Evolutionary conservation across 35 echinoderm and acorn worm genomes (phyloP).

Genomic region (Patiria miniata): DNA sequence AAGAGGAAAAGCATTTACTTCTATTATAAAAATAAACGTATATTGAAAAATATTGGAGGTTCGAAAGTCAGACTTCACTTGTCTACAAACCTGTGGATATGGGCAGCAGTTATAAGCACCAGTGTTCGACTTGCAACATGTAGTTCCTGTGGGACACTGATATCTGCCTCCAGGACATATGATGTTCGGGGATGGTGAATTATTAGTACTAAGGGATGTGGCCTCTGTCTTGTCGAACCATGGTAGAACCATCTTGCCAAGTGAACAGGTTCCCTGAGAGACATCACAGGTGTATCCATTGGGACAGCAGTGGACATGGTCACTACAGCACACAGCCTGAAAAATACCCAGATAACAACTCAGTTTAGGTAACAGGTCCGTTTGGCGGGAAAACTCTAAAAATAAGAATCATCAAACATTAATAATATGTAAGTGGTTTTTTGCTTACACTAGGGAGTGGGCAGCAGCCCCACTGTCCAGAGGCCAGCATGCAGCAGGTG

Average conservation of each 20-base stretch:
- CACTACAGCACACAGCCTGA: constrained; percentile 81
- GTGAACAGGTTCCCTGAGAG: constrained; percentile 47
- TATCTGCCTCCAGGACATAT: constrained; percentile 31
- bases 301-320: constrained; percentile 73
- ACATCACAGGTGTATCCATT: constrained; percentile 73
- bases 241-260: constrained; percentile 37
- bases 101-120: constrained; percentile 41
- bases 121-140: constrained; percentile 27
- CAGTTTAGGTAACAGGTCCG: no score
- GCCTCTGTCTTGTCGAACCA: constrained; percentile 32
- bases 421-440: no score
- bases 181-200: not conserved
- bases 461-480: not conserved
- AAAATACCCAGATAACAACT: constrained; percentile 5
- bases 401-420: no score
- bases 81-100: constrained; percentile 49
- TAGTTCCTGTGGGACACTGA: constrained; percentile 39
- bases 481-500: not conserved
- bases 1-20: no score
- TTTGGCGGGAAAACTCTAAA: no score
- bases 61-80: no score
- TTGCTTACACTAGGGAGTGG: no score
- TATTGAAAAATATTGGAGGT: no score
- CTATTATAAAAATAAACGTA: no score
- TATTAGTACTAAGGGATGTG: not conserved